Conservation (phyloP, 1,140 invertebrate species). For the Theocolax elegans region DNA sequence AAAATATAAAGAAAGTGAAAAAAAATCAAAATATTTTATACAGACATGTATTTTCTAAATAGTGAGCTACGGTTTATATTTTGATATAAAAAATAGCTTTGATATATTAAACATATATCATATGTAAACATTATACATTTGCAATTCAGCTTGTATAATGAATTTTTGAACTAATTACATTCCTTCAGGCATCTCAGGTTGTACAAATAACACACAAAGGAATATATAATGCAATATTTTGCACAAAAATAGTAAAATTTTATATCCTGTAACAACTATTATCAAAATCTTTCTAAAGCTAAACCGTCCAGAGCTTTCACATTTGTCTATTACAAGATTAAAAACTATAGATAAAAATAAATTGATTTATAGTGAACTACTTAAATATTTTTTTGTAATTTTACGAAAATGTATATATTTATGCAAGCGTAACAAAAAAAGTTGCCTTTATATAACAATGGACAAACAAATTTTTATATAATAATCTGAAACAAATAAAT, state of each 20-base stretch:
- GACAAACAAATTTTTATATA: conserved; percentile 22
- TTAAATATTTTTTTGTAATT: not conserved
- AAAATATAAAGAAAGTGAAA: no score
- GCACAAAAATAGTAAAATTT: not conserved
- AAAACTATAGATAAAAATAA: not conserved
- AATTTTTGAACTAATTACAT: conserved; percentile 35
- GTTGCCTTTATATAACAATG: conserved; percentile 30
- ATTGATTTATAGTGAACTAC: not conserved
- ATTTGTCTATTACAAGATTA: not conserved
- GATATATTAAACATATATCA: conserved; percentile 19
- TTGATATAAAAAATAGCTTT: conserved; percentile 30
- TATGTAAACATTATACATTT: conserved; percentile 1
- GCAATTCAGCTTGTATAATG: conserved; percentile 14
- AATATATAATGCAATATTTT: not conserved
- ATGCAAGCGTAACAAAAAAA: conserved; percentile 2
- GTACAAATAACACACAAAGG: conserved; percentile 7
- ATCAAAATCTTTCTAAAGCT: not conserved
- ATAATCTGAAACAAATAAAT: conserved; percentile 35
- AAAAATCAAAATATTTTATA: conserved; percentile 12
- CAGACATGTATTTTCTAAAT: conserved; percentile 17
- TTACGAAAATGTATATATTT: not conserved
- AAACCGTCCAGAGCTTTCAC: conserved; percentile 20
- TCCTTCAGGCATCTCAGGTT: conserved; percentile 37
- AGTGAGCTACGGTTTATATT: conserved; percentile 9
- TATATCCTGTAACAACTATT: not conserved